Percentiles rank a stretch among this genome's conserved stretches.
Evolutionary conservation across 2,888 invertebrate genomes (phyloP).

Genomic region (Epinotia nisella): DNA sequence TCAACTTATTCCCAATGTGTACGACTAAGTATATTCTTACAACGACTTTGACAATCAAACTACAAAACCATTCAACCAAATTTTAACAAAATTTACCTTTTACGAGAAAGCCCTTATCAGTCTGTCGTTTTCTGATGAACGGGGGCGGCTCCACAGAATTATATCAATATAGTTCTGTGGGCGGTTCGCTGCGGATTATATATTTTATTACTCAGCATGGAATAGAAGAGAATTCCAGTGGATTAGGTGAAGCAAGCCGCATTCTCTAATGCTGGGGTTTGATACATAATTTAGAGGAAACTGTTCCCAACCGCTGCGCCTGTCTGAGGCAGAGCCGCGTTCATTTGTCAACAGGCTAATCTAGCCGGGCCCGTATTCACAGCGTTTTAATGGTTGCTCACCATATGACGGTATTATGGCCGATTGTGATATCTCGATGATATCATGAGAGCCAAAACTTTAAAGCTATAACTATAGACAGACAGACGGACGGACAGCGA

Average conservation of each 20-base stretch:
- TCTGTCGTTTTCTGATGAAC: not conserved
- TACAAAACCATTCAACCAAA: too few relatives aligned
- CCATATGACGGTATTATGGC: not conserved
- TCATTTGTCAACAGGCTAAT: conserved; percentile 68
- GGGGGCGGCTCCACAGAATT: too few relatives aligned
- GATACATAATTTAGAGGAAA: conserved; percentile 60
- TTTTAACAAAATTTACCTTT: too few relatives aligned
- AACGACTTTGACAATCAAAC: too few relatives aligned
- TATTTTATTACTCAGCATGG: conserved; percentile 26
- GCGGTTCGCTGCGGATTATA: conserved; percentile 22
- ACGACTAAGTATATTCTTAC: too few relatives aligned
- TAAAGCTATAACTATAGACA: too few relatives aligned
- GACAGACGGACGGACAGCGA: too few relatives aligned
- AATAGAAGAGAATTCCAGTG: conserved; percentile 8
- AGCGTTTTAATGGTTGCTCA: not conserved
- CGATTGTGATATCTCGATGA: too few relatives aligned
- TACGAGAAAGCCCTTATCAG: conserved; percentile 15
- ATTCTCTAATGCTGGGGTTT: conserved; percentile 49
- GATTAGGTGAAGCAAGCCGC: conserved; percentile 16
- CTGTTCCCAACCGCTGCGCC: conserved; percentile 52
- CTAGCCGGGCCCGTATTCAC: conserved; percentile 51
- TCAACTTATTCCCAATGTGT: too few relatives aligned
- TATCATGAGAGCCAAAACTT: too few relatives aligned
- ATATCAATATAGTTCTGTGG: too few relatives aligned
- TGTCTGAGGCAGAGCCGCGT: conserved; percentile 61